phyloP scores from a whole-genome alignment of 2,888 invertebrate species.

The Sycophila texana region DNA sequence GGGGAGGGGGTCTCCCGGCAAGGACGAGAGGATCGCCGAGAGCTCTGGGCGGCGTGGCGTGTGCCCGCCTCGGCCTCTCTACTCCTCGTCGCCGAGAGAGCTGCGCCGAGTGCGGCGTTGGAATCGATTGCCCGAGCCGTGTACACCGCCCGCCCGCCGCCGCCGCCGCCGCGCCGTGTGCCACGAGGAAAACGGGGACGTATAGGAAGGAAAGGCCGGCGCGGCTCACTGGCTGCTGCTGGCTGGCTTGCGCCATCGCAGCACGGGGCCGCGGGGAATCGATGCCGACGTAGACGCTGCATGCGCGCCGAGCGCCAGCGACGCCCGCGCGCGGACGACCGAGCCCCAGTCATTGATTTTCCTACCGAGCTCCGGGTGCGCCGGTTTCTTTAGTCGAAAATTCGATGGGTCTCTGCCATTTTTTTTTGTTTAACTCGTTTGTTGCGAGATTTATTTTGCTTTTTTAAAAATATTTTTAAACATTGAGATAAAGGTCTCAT shows the following conservation, averaged over 20 bases:
- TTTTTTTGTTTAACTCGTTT: no score
- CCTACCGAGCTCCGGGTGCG: background rate
- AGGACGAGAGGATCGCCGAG: no score
- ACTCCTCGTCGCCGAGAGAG: constrained; percentile 42
- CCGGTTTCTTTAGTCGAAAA: no score
- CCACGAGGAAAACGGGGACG: constrained; percentile 53
- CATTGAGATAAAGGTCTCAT: no score
- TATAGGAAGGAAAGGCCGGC: constrained; percentile 26
- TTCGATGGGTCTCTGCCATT: no score
- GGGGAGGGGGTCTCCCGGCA: no score
- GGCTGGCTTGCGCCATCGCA: background rate
- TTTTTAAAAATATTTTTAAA: no score
- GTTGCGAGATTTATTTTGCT: no score
- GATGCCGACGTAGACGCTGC: constrained; percentile 17
- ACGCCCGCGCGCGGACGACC: background rate
- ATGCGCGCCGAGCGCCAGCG: background rate
- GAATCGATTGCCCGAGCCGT: constrained; percentile 30
- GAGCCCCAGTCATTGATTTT: constrained; percentile 8
- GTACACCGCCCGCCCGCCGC: constrained; percentile 33
- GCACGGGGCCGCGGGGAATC: constrained; percentile 21
- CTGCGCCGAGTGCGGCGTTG: constrained; percentile 58
- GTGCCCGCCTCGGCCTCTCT: no score
- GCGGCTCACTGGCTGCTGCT: background rate
- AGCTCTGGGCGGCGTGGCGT: no score
- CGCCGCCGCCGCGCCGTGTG: constrained; percentile 3